phyloP scores from a whole-genome alignment of 2,113 vertebrate genomes.

The Eublepharis macularius region DNA sequence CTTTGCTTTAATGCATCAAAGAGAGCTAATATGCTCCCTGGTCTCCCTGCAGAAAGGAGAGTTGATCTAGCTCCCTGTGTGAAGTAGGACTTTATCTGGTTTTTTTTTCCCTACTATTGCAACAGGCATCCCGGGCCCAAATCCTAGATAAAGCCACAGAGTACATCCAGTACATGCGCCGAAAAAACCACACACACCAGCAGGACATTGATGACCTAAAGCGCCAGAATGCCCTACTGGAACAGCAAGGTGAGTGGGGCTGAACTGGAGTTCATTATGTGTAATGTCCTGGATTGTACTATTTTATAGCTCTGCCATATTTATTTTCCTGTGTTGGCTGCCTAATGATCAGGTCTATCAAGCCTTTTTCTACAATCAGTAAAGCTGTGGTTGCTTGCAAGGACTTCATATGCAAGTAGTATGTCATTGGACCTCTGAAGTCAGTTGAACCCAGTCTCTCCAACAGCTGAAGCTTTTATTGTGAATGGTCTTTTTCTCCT shows the following conservation, averaged over 20 bases:
- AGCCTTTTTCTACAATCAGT: not conserved
- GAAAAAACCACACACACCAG: conserved; percentile 98
- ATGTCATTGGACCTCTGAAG: too few species aligned
- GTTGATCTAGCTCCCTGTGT: not conserved
- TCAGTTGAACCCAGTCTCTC: not conserved
- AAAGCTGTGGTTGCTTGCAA: not conserved
- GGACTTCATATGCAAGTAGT: not conserved
- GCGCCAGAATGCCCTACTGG: conserved; percentile 91
- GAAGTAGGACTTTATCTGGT: conserved; percentile 76
- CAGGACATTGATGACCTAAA: conserved; percentile 97
- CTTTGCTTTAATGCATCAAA: not conserved
- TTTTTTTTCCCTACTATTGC: conserved; percentile 73
- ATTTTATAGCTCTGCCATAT: not conserved
- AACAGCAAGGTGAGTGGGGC: conserved; percentile 87
- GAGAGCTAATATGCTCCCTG: not conserved
- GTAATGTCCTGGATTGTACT: not conserved
- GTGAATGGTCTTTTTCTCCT: too few species aligned
- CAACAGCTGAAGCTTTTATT: not conserved
- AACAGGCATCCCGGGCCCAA: conserved; percentile 97
- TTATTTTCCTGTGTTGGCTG: not conserved
- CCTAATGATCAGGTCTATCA: not conserved
- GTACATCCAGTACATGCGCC: conserved; percentile 98
- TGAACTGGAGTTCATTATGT: not conserved
- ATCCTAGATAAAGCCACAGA: conserved; percentile 99
- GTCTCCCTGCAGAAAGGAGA: not conserved